Conservation (phyloP, 2,888 invertebrate genomes). For the Sarcophaga rosellei region DNA sequence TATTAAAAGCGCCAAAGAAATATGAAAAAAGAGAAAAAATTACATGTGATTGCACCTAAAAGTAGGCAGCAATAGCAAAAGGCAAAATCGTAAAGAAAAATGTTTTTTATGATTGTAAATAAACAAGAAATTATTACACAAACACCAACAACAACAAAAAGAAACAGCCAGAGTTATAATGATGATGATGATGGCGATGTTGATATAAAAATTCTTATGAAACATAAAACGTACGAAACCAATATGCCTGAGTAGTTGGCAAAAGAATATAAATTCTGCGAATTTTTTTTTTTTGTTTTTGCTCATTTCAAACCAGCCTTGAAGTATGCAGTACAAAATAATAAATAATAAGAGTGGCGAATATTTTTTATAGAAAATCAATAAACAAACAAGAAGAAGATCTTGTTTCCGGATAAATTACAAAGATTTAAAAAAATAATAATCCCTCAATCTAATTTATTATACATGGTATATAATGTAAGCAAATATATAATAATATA, state of each 20-base stretch:
- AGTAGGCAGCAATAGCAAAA: slow-evolving; percentile 64
- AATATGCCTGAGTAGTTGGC: background rate
- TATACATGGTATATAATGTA: too few species aligned
- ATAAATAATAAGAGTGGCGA: background rate
- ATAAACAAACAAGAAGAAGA: background rate
- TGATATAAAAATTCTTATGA: slow-evolving; percentile 44
- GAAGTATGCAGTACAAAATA: slow-evolving; percentile 51
- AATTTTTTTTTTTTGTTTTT: slow-evolving; percentile 1
- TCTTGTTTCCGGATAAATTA: too few species aligned
- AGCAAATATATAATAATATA: too few species aligned
- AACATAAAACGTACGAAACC: slow-evolving; percentile 39
- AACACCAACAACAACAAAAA: slow-evolving; percentile 48
- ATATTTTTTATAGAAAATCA: background rate
- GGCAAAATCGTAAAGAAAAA: slow-evolving; percentile 46
- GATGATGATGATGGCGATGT: slow-evolving; percentile 3
- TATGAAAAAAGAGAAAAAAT: slow-evolving; percentile 26
- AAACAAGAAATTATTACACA: slow-evolving; percentile 67
- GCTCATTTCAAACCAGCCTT: slow-evolving; percentile 39
- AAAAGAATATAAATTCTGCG: slow-evolving; percentile 26
- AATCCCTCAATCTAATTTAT: too few species aligned
- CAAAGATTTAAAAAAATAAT: too few species aligned
- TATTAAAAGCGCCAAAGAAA: slow-evolving; percentile 22
- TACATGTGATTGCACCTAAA: slow-evolving; percentile 67
- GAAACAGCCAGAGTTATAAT: slow-evolving; percentile 61
- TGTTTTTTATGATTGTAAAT: slow-evolving; percentile 54